Evolutionary conservation across 2,888 invertebrate species (phyloP), one percentile per base, ranked within the genome.

Genomic region (Euplexia lucipara): DNA sequence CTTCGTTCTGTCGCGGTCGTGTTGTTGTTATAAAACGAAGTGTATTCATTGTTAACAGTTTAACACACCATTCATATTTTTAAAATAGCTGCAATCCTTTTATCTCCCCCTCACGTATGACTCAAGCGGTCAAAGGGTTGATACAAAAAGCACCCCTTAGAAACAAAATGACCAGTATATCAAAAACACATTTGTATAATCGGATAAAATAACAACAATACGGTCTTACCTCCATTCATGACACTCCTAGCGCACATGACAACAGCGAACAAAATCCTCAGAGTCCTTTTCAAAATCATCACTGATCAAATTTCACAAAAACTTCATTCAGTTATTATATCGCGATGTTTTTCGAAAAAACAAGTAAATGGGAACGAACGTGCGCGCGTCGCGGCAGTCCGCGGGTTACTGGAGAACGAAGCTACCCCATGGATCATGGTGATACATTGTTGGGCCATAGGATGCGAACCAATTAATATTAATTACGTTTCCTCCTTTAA

Each of bases 221-320:
- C 5, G 1, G 12, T 49, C 84, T 88, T 74, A 94, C 94, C 92
- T 84, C 92, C 92, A 88, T 94, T 93, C 72, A 83, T 87, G 35
- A 93, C 91, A 80, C 83, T 88, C 69, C 89, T 89, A 48, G 88
- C 71, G 49, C 85, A 83, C 77, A 91, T 85, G 64, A 89, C 75
- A 73, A 91, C 74, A 73, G 91, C 73, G 68, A 92, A 79, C 57
- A 88, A 81, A 74, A 90, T 85, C 66, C 88, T 78, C 73, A 88
- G 86, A 75, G 84, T 86, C 85, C 87, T 84, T 79, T 86, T 86
- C 66, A 89, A 82, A 87, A 88, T 89, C 94, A 94, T 94, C 88
- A 92, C 92, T 88, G 75, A 53, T 54, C 8, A 37, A 30, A 34
- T 56, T 60, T 63, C 70, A 72, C 75, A 47, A 42, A 57, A 74